These are phyloP conservation scores for Ceratosolen solmsi DNA, from an alignment of 1,140 invertebrate species.

Conservation along the genomic window DNA sequence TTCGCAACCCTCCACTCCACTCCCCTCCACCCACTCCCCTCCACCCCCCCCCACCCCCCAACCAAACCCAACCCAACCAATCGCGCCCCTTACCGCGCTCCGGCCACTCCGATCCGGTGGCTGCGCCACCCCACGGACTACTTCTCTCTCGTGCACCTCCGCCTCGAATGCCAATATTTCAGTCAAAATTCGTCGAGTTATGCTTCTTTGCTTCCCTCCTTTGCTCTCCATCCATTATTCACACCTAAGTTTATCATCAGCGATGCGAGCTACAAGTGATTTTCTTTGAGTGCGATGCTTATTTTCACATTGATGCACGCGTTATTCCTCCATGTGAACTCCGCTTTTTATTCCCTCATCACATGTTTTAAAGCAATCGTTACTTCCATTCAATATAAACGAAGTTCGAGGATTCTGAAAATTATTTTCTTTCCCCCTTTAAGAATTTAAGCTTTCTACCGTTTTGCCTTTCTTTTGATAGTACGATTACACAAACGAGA, in stretches of 20 bases:
- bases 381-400: background rate
- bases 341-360: background rate
- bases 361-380: too few relatives aligned
- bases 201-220: background rate
- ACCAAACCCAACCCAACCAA: too few relatives aligned
- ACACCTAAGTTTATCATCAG: background rate
- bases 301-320: slow-evolving; percentile 16
- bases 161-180: background rate
- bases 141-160: too few relatives aligned
- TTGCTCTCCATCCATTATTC: background rate
- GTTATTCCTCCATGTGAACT: background rate
- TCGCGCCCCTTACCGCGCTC: background rate
- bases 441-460: too few relatives aligned
- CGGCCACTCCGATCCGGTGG: background rate
- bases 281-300: slow-evolving; percentile 2
- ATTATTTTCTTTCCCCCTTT: background rate
- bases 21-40: background rate
- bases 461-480: too few relatives aligned
- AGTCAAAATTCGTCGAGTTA: background rate
- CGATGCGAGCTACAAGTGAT: background rate
- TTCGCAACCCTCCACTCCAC: background rate
- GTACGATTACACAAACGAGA: too few relatives aligned
- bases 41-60: background rate
- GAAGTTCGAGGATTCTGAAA: background rate
- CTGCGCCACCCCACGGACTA: too few relatives aligned